Evolutionary conservation across 2,797 vertebrate species (phyloP).

Genomic region (Premnoplex brunnescens): DNA sequence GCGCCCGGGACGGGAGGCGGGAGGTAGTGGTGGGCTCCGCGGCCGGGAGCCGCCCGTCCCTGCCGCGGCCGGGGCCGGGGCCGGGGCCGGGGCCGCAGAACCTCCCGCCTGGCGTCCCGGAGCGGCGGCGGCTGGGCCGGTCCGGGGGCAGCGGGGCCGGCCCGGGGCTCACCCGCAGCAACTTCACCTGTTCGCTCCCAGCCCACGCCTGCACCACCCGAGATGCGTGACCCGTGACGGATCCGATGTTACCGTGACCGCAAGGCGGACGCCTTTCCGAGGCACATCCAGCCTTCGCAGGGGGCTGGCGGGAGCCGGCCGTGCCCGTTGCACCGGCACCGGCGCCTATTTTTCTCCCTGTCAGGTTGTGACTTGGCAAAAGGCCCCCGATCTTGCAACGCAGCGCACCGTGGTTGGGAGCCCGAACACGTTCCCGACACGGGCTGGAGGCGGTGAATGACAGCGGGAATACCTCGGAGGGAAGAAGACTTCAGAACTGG

Average conservation of each 20-base stretch:
- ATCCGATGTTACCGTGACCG: background rate
- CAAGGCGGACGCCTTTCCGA: background rate
- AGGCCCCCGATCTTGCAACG: background rate
- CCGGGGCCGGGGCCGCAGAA: background rate
- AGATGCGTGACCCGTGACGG: background rate
- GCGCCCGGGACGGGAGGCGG: background rate
- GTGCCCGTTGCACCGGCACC: background rate
- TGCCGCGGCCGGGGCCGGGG: background rate
- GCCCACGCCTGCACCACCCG: background rate
- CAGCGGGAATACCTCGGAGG: background rate
- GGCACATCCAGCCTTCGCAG: background rate
- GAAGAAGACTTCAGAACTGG: background rate
- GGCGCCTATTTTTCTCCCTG: background rate
- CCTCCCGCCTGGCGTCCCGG: background rate
- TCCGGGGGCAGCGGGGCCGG: background rate
- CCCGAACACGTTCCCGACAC: background rate
- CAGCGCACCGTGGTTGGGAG: background rate
- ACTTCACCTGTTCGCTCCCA: slow-evolving; percentile 22
- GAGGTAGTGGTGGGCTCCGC: background rate
- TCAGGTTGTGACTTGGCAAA: background rate
- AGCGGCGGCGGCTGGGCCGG: background rate
- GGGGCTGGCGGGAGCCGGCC: background rate
- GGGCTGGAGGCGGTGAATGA: slow-evolving; percentile 2
- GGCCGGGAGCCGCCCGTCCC: background rate
- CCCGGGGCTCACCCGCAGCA: background rate